These are phyloP conservation scores for Cyclina sinensis DNA, from an alignment of 1,140 invertebrate species.

Conservation along the genomic window DNA sequence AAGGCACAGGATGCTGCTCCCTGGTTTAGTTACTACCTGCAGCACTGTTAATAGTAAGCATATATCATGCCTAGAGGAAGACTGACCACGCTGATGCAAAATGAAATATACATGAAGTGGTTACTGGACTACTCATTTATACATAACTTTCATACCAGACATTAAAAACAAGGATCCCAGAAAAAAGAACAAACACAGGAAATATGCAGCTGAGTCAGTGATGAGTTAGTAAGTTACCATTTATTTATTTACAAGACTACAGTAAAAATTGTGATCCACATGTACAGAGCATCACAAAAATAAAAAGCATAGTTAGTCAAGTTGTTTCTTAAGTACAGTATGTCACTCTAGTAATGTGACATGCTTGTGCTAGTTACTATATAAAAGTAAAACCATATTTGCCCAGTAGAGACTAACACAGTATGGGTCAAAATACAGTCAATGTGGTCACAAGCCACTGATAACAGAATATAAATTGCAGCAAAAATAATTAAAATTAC, in stretches of 20 bases:
- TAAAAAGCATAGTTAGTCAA: too few relatives aligned
- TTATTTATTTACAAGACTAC: slow-evolving; percentile 22
- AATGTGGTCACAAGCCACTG: not conserved
- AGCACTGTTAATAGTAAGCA: too few relatives aligned
- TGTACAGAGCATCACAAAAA: not conserved
- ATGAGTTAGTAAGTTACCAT: slow-evolving; percentile 7
- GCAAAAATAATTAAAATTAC: too few relatives aligned
- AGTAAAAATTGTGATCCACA: slow-evolving; percentile 17
- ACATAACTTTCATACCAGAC: too few relatives aligned
- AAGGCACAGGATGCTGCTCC: too few relatives aligned
- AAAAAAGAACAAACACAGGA: not conserved
- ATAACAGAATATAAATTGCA: slow-evolving; percentile 13
- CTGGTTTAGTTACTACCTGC: too few relatives aligned
- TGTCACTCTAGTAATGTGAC: not conserved
- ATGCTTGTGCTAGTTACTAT: not conserved
- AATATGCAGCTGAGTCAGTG: not conserved
- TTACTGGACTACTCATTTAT: too few relatives aligned
- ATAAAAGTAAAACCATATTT: not conserved
- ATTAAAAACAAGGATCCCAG: too few relatives aligned
- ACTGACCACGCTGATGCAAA: too few relatives aligned
- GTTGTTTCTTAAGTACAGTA: not conserved
- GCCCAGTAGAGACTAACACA: not conserved
- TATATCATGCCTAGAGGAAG: too few relatives aligned
- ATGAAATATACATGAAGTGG: too few relatives aligned
- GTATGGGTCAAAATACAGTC: not conserved